Base-by-base conservation (phyloP, 2,888 invertebrate species). In the Camptogramma bilineatum region DNA sequence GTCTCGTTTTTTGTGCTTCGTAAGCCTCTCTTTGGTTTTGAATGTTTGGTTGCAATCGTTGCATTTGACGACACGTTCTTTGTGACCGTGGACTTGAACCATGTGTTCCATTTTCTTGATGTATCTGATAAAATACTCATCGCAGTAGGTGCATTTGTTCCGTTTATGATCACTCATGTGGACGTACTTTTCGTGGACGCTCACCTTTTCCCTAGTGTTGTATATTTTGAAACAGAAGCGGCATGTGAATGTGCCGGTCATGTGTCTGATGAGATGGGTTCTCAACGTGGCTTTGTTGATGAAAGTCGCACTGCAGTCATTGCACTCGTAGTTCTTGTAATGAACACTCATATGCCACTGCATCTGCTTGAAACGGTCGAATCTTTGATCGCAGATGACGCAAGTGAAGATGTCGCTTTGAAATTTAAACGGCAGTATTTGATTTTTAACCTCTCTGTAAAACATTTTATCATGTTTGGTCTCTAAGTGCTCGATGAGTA, bases 341-440 rank as follows among this genome's bases (percentile, higher is more conserved):
- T 90, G 88, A 0, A 62, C 73, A 31, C 80, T 80, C 84, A 87
- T 86, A 28, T 89, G 90, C 5, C 78, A 75, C 1, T 73, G 74
- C 3, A 89, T 63, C 0, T 68, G 71, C 64, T 80, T 82, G 62
- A 87, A 86, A 18, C 71, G 79, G 13, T 75, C 75, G 60, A 80
- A 87, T 17, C 71, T 68, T 7, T 71, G 77, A 0, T 69, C 58
- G 53, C 89, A 90, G 1, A 83, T 68, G 13, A 74, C 82, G 48
- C 88, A 88, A 1, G 68, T 66, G 0, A 85, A 66, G 0, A 64
- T 67, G 4, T 83, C 79, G 1, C 64, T 68, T 0, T 76, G 74
- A 46, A 89, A 87, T 59, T 82, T 86, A 34, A 86, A 88, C 0
- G 87, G 86, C 0, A 88, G 53, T n/a, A 88, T 79, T 8, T 82